A percentile compares a stretch with the other conserved stretches of the same genome.
These are phyloP conservation scores for Drosophila emarginata DNA, from an alignment of 2,888 invertebrate species.

Conservation along the genomic window DNA sequence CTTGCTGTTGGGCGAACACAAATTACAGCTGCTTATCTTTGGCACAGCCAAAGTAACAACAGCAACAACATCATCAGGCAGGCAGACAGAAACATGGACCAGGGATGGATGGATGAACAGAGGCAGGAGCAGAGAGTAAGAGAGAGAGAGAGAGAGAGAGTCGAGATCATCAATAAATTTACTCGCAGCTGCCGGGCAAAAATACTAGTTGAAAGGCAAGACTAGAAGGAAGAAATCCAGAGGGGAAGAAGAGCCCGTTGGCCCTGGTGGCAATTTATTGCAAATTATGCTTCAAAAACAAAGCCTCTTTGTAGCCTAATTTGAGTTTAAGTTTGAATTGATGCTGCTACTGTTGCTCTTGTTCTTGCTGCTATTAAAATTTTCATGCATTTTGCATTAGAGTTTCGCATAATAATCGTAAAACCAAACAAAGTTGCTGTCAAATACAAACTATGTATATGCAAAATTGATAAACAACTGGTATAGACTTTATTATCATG, in stretches of 20 bases:
- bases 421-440: conserved; percentile 10
- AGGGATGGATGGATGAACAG: not conserved
- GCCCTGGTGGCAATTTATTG: conserved; percentile 68
- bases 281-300: conserved; percentile 75
- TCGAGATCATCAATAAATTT: conserved; percentile 74
- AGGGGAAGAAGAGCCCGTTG: conserved; percentile 28
- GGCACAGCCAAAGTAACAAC: conserved; percentile 59
- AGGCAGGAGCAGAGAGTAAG: not conserved
- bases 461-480: conserved; percentile 37
- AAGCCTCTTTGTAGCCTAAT: conserved; percentile 64
- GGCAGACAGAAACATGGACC: conserved; percentile 10
- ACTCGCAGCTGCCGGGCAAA: conserved; percentile 59
- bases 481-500: conserved; percentile 9
- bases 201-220: conserved; percentile 56
- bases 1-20: conserved; percentile 73
- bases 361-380: conserved; percentile 27
- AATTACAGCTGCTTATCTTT: conserved; percentile 76
- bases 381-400: conserved; percentile 59
- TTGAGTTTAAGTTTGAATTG: conserved; percentile 41
- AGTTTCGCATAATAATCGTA: conserved; percentile 39
- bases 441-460: conserved; percentile 23
- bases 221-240: conserved; percentile 17
- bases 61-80: conserved; percentile 4
- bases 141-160: conserved; percentile 17
- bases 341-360: conserved; percentile 11